Evolutionary conservation across 2,888 invertebrate genomes (phyloP).

Genomic region (Lasioglossum oenotherae): DNA sequence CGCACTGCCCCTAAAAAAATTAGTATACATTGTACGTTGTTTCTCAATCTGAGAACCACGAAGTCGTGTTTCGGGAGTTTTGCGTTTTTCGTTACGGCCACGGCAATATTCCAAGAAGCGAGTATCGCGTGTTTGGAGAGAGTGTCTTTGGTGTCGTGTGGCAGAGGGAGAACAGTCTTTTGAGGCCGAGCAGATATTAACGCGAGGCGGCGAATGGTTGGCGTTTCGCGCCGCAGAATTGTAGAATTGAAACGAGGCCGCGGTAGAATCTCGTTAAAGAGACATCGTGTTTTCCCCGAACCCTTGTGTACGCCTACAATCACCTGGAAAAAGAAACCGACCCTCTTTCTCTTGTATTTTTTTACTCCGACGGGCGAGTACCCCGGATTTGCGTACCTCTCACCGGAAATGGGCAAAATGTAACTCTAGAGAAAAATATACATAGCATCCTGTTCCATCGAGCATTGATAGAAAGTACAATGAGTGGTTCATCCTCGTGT

Average conservation of each 20-base stretch:
- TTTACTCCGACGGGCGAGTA: background rate
- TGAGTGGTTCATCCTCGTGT: constrained; percentile 3
- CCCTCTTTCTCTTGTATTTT: constrained; percentile 17
- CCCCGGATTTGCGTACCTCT: background rate
- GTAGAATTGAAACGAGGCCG: constrained; percentile 21
- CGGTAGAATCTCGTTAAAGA: constrained; percentile 21
- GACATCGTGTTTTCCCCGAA: background rate
- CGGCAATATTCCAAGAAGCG: constrained; percentile 25
- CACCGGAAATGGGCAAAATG: constrained; percentile 2
- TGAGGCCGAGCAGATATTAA: constrained; percentile 43
- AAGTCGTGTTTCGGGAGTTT: background rate
- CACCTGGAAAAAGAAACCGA: background rate
- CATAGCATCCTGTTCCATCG: background rate
- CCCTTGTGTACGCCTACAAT: background rate
- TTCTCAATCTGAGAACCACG: background rate
- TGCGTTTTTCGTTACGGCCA: constrained; percentile 13
- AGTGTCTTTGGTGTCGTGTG: background rate
- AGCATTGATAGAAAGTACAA: background rate
- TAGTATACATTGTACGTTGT: background rate
- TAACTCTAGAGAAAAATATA: background rate
- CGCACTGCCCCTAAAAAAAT: background rate
- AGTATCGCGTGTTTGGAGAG: constrained; percentile 23
- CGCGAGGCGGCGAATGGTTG: constrained; percentile 15
- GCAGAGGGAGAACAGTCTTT: constrained; percentile 16
- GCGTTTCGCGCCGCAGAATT: constrained; percentile 19